Evolutionary conservation across 1,140 invertebrate species (phyloP), one percentile per base, ranked within the genome.

Genomic region (Aphaenogaster rudis): DNA sequence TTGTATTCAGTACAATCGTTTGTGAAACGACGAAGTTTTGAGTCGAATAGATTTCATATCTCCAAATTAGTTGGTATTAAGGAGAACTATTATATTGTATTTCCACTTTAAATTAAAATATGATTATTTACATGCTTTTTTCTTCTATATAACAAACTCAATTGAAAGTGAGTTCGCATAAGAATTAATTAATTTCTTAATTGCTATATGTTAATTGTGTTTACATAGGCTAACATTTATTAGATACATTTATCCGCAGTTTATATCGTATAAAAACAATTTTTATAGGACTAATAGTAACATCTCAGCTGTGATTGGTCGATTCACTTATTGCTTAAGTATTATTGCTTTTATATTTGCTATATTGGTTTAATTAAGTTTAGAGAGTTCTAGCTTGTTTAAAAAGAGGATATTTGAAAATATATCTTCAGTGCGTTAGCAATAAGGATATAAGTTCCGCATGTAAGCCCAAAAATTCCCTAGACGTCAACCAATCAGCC

Each of bases 1-100:
- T 74, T 71, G 61, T 52, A 48, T 76, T 88, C 9, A 59, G n/a
- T 81, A 80, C 33, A 87, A 80, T 36, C 50, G 21, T 82, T 87
- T 63, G 50, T 74, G 74, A 61, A 61, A 71, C 42, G 64, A 59
- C 21, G 63, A 77, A 81, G 17, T 72, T 57, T 88, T 39, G 8
- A 79, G n/a, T 42, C 50, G 36, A 77, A 87, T 82, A 79, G 76
- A 63, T 90, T 87, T 81, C 36, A 13, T 79, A 54, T 72, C 39
- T 81, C 39, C 50, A 76, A 89, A 90, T 54, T 39, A 50, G n/a
- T 82, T 42, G 45, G 87, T 93, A 88, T 89, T 92, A 92, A 88
- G 88, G 79, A 91, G 89, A 90, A 89, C 88, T 92, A 90, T 92
- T 93, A 90, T 93, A 93, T 92, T 94, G 91, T 93, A 93, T 92